Evolutionary conservation across 2,113 vertebrate species (phyloP), one percentile per base, ranked within the genome.

Genomic region (Cololabis saira): DNA sequence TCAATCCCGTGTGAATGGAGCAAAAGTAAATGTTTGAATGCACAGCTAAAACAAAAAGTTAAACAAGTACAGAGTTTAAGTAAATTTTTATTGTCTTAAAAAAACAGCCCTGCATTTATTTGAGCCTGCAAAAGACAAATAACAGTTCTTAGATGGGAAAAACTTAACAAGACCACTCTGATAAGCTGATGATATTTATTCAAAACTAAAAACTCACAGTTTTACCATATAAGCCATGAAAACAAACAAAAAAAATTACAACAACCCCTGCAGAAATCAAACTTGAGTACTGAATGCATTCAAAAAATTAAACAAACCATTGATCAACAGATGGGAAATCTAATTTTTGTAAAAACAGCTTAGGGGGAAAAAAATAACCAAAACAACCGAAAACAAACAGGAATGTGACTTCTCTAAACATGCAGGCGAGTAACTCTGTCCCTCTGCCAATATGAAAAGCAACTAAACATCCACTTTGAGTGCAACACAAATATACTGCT

Each of bases 101-200:
- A 37, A 37, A 3, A 27, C 24, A 27, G 24, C 24, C 24, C 5
- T 27, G 24, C 24, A 27, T 37, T 37, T 37, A 9, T 37, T 37
- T 37, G 6, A 37, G 1, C 10, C 33, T 37, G 33, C 24, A 27
- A 27, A 2, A 27, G 5, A 27, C 3, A 27, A 27, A 27, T 27
- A 37, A 7, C 3, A 30, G 30, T 47, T 47, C n/a, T 17, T 47
- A 9, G 17, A 47, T 10, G 17, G 18, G 17, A 47, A 47, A 47
- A 45, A 44, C 1, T 15, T 0, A 49, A 47, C 13, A 27, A 56
- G 15, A 66, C 12, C 33, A 61, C 4, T 4, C 7, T 49, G 1
- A 27, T 50, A 37, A 71, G 67, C 85, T 53, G 76, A 80, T 59
- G 62, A 84, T n/a, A 72, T 92, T 92, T 92, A 91, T 90, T 91